Evolutionary conservation across 2,113 vertebrate genomes (phyloP).

Genomic region (Aythya baeri): DNA sequence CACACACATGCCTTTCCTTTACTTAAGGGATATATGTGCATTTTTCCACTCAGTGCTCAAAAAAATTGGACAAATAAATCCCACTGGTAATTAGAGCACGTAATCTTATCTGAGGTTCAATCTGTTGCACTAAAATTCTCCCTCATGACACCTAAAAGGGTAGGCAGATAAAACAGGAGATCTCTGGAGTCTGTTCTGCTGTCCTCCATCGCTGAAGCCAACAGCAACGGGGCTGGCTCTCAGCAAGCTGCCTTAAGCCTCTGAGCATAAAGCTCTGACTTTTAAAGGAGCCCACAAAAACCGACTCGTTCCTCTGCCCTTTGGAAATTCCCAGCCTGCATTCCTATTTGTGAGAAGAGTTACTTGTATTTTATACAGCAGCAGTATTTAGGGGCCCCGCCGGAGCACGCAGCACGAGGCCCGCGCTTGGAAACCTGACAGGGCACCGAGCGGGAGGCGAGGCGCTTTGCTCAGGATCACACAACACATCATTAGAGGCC

Average conservation of each 20-base stretch:
- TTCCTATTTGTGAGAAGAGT: not conserved
- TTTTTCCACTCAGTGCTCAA: slow-evolving; percentile 2
- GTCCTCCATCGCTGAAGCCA: slow-evolving; percentile 11
- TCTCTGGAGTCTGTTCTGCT: slow-evolving; percentile 19
- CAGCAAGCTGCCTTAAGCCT: not conserved
- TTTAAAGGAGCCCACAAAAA: not conserved
- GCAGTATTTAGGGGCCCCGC: not conserved
- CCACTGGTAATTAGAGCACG: slow-evolving; percentile 26
- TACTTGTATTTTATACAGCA: not conserved
- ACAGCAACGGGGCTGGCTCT: slow-evolving; percentile 5
- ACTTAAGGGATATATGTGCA: not conserved
- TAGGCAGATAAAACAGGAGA: not conserved
- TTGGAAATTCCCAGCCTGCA: not conserved
- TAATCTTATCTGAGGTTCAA: slow-evolving; percentile 40
- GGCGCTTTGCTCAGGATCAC: slow-evolving; percentile 7
- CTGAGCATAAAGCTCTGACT: not conserved
- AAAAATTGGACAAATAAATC: slow-evolving; percentile 26
- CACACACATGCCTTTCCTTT: not conserved
- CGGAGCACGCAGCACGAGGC: not conserved
- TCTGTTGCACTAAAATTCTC: slow-evolving; percentile 27
- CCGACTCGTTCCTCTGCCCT: not conserved
- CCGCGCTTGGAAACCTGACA: not conserved
- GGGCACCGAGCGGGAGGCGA: not conserved
- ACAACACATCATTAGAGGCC: not conserved
- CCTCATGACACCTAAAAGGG: slow-evolving; percentile 25